Evolutionary conservation across 2,113 vertebrate genomes (phyloP), one percentile per base, ranked within the genome.

Genomic region (Otus sunia): DNA sequence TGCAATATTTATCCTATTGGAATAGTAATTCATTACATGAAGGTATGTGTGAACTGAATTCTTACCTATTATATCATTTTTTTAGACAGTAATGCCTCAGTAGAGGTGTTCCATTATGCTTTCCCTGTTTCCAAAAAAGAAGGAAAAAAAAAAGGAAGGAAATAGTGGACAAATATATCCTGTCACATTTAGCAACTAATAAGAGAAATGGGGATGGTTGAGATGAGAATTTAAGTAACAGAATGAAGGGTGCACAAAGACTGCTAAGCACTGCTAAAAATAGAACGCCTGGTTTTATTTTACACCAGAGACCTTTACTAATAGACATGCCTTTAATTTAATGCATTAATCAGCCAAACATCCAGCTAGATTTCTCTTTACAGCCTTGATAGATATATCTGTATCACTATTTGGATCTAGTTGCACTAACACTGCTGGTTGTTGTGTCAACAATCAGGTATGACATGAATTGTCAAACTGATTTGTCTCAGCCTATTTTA

Each of bases 181-280:
- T 76, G 39, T 76, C 75, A 67, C 47, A 25, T 36, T 78, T 79
- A 79, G 49, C 11, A 90, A 26, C 60, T 72, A 58, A 22, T 53
- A 43, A 62, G 23, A 79, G 23, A 67, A 92, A 72, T 41, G 37
- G 23, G 13, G 15, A 72, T 3, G 14, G 20, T 15, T 62, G 55
- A 79, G 58, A 90, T 53, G 43, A 76, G 50, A 91, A 95, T 86
- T 72, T 90, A 84, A 91, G 75, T 82, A 89, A 77, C 56, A 90
- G 66, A 91, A 75, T 68, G 43, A 77, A 85, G 60, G 13, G 43
- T 77, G 4, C 64, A 89, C 64, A 95, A 95, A 94, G 68, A 60
- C 47, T 82, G n/a, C 52, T 91, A 95, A 92, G 59, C 64, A 43
- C 71, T 80, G 29, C 83, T 95, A 87, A 96, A 96, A 84, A 84